These are phyloP conservation scores for Acanthaster planci DNA, from an alignment of 35 echinoderm and acorn worm species.

Conservation along the genomic window DNA sequence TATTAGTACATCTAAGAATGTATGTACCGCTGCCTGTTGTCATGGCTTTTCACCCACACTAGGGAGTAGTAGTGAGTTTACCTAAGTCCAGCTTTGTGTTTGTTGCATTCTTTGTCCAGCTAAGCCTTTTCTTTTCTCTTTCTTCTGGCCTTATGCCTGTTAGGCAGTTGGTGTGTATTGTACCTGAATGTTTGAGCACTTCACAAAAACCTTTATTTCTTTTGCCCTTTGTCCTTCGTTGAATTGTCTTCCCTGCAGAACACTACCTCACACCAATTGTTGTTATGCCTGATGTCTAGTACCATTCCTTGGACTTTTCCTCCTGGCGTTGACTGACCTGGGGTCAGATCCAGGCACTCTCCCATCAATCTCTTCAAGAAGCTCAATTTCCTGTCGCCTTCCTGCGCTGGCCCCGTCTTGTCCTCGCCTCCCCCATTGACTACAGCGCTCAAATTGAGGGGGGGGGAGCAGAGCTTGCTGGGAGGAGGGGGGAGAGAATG, in stretches of 20 bases:
- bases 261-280: background rate
- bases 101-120: too few relatives aligned
- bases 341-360: conserved; percentile 1
- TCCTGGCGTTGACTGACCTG: background rate
- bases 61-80: too few relatives aligned
- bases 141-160: too few relatives aligned
- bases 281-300: background rate
- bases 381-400: conserved; percentile 14
- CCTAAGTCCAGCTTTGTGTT: too few relatives aligned
- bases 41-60: too few relatives aligned
- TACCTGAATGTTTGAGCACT: too few relatives aligned
- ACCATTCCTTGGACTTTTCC: background rate
- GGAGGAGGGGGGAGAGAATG: background rate
- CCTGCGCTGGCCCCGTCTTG: background rate
- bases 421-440: background rate
- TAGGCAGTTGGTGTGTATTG: too few relatives aligned
- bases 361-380: conserved; percentile 16
- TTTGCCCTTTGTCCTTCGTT: too few relatives aligned
- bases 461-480: background rate
- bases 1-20: too few relatives aligned
- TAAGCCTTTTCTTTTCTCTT: too few relatives aligned
- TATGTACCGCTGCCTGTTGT: too few relatives aligned
- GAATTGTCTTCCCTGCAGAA: background rate
- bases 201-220: too few relatives aligned
- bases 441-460: conserved; percentile 2